These are phyloP conservation scores for Rhombomys opimus DNA, from an alignment of 2,113 vertebrate genomes.

Conservation along the genomic window DNA sequence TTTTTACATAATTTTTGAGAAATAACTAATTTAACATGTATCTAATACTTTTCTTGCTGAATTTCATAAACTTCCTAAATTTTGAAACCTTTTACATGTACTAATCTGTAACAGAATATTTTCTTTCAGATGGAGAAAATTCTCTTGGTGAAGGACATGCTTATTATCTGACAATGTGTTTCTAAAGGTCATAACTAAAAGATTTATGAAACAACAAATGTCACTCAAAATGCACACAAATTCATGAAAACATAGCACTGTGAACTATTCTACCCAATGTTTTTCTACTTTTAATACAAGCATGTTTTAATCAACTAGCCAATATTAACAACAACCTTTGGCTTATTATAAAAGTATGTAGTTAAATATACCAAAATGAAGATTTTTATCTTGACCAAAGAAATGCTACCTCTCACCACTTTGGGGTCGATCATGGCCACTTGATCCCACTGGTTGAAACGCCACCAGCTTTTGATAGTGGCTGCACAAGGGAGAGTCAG, in stretches of 20 bases:
- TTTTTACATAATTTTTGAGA: not conserved
- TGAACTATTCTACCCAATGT: not conserved
- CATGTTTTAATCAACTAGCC: not conserved
- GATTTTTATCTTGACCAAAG: not conserved
- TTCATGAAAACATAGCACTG: not conserved
- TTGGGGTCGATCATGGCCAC: too few species aligned
- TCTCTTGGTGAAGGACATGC: not conserved
- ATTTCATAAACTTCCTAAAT: not conserved
- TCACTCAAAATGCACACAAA: not conserved
- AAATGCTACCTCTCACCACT: not conserved
- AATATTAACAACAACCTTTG: not conserved
- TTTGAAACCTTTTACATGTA: not conserved
- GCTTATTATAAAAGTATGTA: not conserved
- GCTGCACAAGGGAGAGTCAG: not conserved
- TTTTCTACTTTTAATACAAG: not conserved
- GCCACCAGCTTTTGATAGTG: not conserved
- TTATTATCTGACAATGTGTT: not conserved
- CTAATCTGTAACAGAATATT: not conserved
- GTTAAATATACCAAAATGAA: not conserved
- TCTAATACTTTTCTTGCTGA: constrained; percentile 7
- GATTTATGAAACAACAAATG: not conserved
- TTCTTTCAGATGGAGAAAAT: not conserved
- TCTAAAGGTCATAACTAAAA: constrained; percentile 13
- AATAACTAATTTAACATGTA: not conserved
- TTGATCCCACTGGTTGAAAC: not conserved